These are phyloP conservation scores for Bos indicus DNA, from an alignment of 2,113 vertebrate species.

Conservation along the genomic window DNA sequence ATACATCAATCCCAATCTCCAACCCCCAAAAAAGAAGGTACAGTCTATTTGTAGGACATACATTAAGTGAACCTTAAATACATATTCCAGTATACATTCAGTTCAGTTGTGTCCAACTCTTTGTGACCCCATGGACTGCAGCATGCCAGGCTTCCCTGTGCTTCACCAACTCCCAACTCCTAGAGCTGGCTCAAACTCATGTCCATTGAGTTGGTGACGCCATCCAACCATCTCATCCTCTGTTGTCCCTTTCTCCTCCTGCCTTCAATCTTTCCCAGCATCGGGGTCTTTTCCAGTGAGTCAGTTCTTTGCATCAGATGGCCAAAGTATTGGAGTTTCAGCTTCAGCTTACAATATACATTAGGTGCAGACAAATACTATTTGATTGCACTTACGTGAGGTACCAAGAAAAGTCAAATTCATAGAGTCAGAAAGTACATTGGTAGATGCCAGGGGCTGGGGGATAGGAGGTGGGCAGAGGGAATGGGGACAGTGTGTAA, in stretches of 20 bases:
- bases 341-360: background rate
- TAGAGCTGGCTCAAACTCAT: background rate
- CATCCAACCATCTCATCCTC: background rate
- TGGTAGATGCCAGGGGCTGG: background rate
- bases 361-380: background rate
- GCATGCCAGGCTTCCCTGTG: background rate
- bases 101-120: background rate
- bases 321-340: background rate
- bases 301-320: background rate
- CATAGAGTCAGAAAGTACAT: background rate
- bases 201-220: background rate
- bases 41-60: background rate
- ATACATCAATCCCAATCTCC: background rate
- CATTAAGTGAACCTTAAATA: background rate
- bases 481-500: background rate
- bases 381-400: background rate
- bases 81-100: background rate
- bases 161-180: background rate
- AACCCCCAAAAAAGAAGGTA: background rate
- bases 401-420: background rate
- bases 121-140: background rate
- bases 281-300: rapidly evolving
- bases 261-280: background rate
- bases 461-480: background rate
- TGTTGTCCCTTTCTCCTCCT: background rate